Base-by-base conservation (phyloP, 2,113 vertebrate species). In the Parus major region DNA sequence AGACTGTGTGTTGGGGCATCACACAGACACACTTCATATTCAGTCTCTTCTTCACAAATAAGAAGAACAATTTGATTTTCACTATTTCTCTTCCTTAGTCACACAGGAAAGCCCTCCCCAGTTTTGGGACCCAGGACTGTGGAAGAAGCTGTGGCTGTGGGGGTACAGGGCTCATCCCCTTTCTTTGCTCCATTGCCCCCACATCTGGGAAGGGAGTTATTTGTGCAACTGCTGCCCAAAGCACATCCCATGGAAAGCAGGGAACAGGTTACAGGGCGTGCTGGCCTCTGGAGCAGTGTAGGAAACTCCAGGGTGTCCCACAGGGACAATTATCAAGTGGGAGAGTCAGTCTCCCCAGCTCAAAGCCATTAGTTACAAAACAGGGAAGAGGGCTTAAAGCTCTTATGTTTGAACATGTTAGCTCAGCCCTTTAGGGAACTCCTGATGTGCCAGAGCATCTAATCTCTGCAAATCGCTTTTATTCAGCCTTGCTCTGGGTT, bases 371-470 rank as follows among this genome's bases (percentile, higher is more conserved):
- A 82, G 92, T 80, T 86, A 84, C 82, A 96, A 95, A 94, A 82
- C 86, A 84, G 68, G 47, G 72, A 91, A 76, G 59, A 96, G 41
- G 63, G 60, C 35, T 94, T 94, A 93, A 95, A 94, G 91, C 93
- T 94, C 76, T 95, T 93, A 84, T 82, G 76, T 88, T 95, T 73
- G 72, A 94, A 49, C 66, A 78, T 87, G 92, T 97, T 95, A 86
- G 75, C 88, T 77, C 93, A 93, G 88, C 82, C 96, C 97, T 97
- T 97, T 57, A 87, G 95, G 94, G 96, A 92, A 85, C 72, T 90
- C 96, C 90, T 93, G 95, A 95, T 94, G 95, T 85, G 96, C 83
- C 87, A 78, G 93, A 96, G 96, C 84, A 91, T 95, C 93, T 96
- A 94, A 95, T 96, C 96, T 91, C 73, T 72, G 84, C 84, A 90